These are phyloP conservation scores for Nanorana parkeri DNA, from an alignment of 2,113 vertebrate species.

Conservation along the genomic window DNA sequence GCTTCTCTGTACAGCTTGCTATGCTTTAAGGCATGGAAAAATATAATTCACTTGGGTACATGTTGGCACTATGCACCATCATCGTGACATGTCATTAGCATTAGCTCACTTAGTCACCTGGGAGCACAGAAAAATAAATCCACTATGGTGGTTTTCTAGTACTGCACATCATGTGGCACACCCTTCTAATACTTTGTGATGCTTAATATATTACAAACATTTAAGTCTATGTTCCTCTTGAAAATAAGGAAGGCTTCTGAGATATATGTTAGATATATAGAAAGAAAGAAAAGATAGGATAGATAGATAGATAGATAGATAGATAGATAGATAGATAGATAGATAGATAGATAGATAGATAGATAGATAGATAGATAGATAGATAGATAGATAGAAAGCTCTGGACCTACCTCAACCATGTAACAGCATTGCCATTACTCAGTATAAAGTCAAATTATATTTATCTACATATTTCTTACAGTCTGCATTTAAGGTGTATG, in stretches of 20 bases:
- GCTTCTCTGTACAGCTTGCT: not conserved
- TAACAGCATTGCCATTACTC: too few species aligned
- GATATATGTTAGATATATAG: too few species aligned
- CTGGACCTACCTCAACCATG: too few species aligned
- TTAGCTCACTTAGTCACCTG: not conserved
- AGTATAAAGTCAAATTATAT: too few species aligned
- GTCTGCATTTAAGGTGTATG: too few species aligned
- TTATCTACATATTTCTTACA: too few species aligned
- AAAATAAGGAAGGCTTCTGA: conserved; percentile 18
- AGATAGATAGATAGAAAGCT: too few species aligned
- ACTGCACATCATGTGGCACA: conserved; percentile 11
- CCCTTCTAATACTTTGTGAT: not conserved
- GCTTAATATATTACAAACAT: conserved; percentile 7
- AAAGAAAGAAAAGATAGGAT: too few species aligned
- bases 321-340: too few species aligned
- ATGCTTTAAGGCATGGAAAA: conserved; percentile 16
- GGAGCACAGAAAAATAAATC: not conserved
- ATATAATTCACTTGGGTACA: not conserved
- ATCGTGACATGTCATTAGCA: conserved; percentile 10
- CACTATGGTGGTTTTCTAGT: not conserved
- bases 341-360: too few species aligned
- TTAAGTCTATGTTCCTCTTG: conserved; percentile 18
- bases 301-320: too few species aligned
- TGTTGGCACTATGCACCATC: conserved; percentile 1
- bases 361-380: too few species aligned